Evolutionary conservation across 2,888 invertebrate genomes (phyloP), one percentile per base, ranked within the genome.

Genomic region (Antheraea assamensis): DNA sequence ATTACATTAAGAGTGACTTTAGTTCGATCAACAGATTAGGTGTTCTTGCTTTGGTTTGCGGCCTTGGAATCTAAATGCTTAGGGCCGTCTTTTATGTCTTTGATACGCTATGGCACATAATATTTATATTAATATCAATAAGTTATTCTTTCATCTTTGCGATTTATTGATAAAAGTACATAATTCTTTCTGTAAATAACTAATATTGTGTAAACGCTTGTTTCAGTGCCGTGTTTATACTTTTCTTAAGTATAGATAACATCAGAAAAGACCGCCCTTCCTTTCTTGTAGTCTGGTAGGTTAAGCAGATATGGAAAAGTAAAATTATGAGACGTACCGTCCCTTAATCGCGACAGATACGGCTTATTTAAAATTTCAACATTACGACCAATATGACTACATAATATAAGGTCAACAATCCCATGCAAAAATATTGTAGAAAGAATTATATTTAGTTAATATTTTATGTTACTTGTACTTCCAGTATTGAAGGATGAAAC

Each of bases 391-490:
- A 52, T 7, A 17, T 19, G n/a, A n/a, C n/a, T 21, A 55, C n/a
- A 58, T n/a, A 10, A 58, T 58, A 58, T n/a, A 5, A 52, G 52
- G 10, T 24, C 7, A 58, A 58, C 7, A 58, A 58, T 58, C 5
- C 24, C 0, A n/a, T 24, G 58, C 21, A 0, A 10, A n/a, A 24
- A 72, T 66, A 42, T 1, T 61, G 31, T 52, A 2, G 30, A 73
- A 79, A 78, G 79, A 84, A 86, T 82, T 78, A 79, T 75, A 75
- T 75, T 78, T 73, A 74, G 72, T 75, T 30, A 64, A 82, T 78
- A 83, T 82, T 86, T 83, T 75, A 81, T 81, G 75, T 76, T n/a
- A n/a, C n/a, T 83, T 88, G 81, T 76, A 79, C 82, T 82, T 78
- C 82, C 86, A 81, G 75, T 79, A 79, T 81, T 79, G 77, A 75